phyloP scores from a whole-genome alignment of 2,888 invertebrate genomes.

The Macrophya annulata region DNA sequence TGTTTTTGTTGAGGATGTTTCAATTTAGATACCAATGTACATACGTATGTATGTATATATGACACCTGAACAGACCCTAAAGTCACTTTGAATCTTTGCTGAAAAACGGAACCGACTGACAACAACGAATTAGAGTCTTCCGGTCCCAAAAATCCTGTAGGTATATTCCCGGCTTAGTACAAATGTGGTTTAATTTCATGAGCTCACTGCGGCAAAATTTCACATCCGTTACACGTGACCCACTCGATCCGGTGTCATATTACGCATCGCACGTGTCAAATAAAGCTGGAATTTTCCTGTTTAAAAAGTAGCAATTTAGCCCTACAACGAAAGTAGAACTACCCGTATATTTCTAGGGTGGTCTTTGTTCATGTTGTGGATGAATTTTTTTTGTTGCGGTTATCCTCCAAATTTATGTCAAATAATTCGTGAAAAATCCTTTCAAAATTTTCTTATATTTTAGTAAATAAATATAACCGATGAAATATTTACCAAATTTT shows the following conservation, averaged over 20 bases:
- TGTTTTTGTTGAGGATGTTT: background rate
- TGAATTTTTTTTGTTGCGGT: no score
- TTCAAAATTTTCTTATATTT: no score
- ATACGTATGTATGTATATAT: no score
- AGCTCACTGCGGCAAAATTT: background rate
- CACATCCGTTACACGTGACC: background rate
- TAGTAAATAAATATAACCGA: no score
- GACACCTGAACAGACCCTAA: background rate
- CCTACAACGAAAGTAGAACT: background rate
- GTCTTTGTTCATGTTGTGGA: no score
- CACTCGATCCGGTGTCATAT: constrained; percentile 17
- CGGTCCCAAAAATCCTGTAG: background rate
- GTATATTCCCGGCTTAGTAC: background rate
- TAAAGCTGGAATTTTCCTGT: background rate
- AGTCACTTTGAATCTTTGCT: background rate
- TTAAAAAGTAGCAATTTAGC: background rate
- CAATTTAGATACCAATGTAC: background rate
- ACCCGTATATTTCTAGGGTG: background rate
- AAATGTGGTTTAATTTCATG: background rate
- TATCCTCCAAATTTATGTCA: no score
- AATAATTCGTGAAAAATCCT: no score
- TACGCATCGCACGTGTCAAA: background rate
- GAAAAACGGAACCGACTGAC: background rate
- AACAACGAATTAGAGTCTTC: background rate
- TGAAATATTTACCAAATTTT: no score